Conservation (phyloP, 2,888 invertebrate genomes). For the Drosophila vallismaia region DNA sequence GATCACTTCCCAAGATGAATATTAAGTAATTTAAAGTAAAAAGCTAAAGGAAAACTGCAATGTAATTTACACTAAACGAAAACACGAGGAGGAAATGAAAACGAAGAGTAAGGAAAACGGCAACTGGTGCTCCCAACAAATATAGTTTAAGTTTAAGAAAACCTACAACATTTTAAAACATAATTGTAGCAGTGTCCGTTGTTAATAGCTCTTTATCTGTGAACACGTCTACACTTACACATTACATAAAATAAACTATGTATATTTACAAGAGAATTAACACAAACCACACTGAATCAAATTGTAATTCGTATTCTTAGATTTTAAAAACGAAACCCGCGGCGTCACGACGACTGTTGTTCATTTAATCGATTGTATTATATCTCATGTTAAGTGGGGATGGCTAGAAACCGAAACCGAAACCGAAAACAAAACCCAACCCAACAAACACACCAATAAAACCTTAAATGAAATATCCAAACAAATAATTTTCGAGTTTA, state of each 20-base stretch:
- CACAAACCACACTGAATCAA: slow-evolving; percentile 6
- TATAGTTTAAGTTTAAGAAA: slow-evolving; percentile 42
- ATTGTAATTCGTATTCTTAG: slow-evolving; percentile 13
- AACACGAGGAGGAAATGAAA: neutral
- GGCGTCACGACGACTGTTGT: slow-evolving; percentile 1
- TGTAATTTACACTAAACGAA: slow-evolving; percentile 19
- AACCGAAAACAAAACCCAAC: neutral
- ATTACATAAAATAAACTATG: slow-evolving; percentile 42
- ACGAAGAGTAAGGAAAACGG: slow-evolving; percentile 27
- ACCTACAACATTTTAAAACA: slow-evolving; percentile 33
- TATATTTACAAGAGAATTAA: slow-evolving; percentile 47
- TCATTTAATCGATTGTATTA: slow-evolving; percentile 18
- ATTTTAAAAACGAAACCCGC: neutral
- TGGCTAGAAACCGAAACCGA: neutral
- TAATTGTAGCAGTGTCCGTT: slow-evolving; percentile 60
- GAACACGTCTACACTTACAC: slow-evolving; percentile 33
- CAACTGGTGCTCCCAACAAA: slow-evolving; percentile 63
- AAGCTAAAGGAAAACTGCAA: slow-evolving; percentile 7
- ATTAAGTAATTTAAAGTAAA: neutral
- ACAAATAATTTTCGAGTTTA: slow-evolving; percentile 4
- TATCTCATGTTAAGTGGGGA: slow-evolving; percentile 4
- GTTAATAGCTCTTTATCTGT: slow-evolving; percentile 66
- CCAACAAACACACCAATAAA: slow-evolving; percentile 6
- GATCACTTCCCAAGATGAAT: slow-evolving; percentile 4
- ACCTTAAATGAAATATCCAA: neutral